phyloP scores from a whole-genome alignment of 2,888 invertebrate species.

The Ophonus ardosiacus region DNA sequence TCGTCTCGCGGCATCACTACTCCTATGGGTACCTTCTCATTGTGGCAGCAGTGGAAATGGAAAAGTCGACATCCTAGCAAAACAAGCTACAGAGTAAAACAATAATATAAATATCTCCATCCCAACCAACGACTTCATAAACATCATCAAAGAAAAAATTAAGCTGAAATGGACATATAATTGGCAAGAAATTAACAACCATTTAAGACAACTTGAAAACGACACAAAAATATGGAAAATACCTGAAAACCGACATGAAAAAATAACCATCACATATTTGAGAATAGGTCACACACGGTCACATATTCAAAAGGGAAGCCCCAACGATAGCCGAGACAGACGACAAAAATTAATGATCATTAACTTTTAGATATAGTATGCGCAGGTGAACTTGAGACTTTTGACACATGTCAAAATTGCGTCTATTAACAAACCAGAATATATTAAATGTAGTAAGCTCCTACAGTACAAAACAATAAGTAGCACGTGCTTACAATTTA shows the following conservation, averaged over 20 bases:
- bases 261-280: conserved; percentile 3
- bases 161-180: conserved; percentile 8
- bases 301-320: conserved; percentile 26
- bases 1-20: too few relatives aligned
- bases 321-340: too few relatives aligned
- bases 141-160: background rate
- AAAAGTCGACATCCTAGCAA: conserved; percentile 8
- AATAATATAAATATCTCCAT: background rate
- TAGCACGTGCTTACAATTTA: too few relatives aligned
- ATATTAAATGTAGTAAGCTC: too few relatives aligned
- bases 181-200: background rate
- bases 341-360: too few relatives aligned
- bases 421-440: too few relatives aligned
- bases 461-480: too few relatives aligned
- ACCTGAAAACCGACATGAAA: conserved; percentile 7
- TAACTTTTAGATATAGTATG: too few relatives aligned
- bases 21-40: conserved; percentile 26
- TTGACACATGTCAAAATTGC: too few relatives aligned
- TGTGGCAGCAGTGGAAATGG: background rate
- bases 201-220: conserved; percentile 4
- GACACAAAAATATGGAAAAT: conserved; percentile 2
- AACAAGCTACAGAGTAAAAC: background rate
- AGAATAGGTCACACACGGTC: conserved; percentile 5
- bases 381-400: too few relatives aligned
- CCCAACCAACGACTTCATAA: conserved; percentile 16